Base-by-base conservation (phyloP, 2,113 vertebrate species). In the Crotalus helleri region DNA sequence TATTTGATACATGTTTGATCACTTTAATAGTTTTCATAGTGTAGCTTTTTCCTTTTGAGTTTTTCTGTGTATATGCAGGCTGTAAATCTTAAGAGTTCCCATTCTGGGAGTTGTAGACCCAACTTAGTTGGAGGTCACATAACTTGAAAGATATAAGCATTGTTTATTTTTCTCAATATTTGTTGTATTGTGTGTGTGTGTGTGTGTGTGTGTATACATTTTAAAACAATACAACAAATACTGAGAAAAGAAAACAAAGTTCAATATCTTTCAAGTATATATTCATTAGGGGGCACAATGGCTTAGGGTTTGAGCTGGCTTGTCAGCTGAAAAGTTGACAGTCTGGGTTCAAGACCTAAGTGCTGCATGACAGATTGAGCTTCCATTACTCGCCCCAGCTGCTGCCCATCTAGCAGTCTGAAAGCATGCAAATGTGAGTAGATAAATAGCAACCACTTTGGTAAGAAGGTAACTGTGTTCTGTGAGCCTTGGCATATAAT, bases 321-420 rank as follows among this genome's bases (percentile, higher is more conserved):
- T 69, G 12, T 69, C 64, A 69, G 12, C 29, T 69, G 64, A 12
- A 69, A 69, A 69, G 29, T 69, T 69, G 64, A 69, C 1, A 69
- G 64, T n/a, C 29, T 15, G 4, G 0, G 0, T 69, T n/a, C 0
- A 1, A 69, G 12, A 69, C 64, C 64, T 69, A 12, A 15, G 11
- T 69, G 26, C 26, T 5, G 11, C 12, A 0, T n/a, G 29, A n/a
- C 61, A 1, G 61, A 12, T 0, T n/a, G 29, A 1, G 11, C 29
- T 13, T 13, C 64, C 29, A 69, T n/a, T n/a, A 69, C 12, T 69
- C n/a, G 0, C 4, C 12, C 29, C 12, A 69, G 4, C 29, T n/a
- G 64, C 12, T 69, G 29, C 12, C 29, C n/a, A n/a, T 69, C n/a
- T 15, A 69, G 64, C 64, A 15, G 4, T 13, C 15, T n/a, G 64